Evolutionary conservation across 2,113 vertebrate genomes (phyloP).

Genomic region (Thryonomys swinderianus): DNA sequence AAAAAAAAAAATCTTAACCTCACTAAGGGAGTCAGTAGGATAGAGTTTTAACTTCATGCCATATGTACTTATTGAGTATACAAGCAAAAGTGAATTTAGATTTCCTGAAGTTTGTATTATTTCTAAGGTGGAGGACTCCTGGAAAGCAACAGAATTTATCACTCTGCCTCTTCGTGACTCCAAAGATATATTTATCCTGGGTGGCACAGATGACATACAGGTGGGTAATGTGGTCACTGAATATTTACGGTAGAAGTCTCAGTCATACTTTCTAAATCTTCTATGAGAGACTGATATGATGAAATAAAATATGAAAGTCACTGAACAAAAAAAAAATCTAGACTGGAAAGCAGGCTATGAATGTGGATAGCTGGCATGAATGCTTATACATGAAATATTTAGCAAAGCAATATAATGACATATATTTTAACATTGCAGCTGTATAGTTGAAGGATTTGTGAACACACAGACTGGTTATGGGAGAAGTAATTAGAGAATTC

Average conservation of each 20-base stretch:
- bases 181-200: constrained; percentile 90
- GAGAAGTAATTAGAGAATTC: neutral
- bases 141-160: constrained; percentile 90
- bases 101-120: constrained; percentile 46
- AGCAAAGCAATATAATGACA: neutral
- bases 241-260: neutral
- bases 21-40: neutral
- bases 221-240: constrained; percentile 74
- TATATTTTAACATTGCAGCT: neutral
- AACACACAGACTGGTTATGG: neutral
- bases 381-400: constrained; percentile 32
- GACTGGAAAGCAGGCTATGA: constrained; percentile 16
- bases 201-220: constrained; percentile 92
- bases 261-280: neutral
- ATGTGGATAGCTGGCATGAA: neutral
- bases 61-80: neutral
- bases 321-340: neutral
- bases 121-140: constrained; percentile 89
- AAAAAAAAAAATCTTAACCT: constrained; percentile 39
- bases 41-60: neutral
- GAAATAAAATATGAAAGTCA: constrained; percentile 3
- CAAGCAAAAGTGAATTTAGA: constrained; percentile 7
- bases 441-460: neutral
- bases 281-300: neutral
- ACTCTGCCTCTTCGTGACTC: constrained; percentile 88